These are phyloP conservation scores for Phengaris alcon DNA, from an alignment of 2,888 invertebrate genomes.

Conservation along the genomic window DNA sequence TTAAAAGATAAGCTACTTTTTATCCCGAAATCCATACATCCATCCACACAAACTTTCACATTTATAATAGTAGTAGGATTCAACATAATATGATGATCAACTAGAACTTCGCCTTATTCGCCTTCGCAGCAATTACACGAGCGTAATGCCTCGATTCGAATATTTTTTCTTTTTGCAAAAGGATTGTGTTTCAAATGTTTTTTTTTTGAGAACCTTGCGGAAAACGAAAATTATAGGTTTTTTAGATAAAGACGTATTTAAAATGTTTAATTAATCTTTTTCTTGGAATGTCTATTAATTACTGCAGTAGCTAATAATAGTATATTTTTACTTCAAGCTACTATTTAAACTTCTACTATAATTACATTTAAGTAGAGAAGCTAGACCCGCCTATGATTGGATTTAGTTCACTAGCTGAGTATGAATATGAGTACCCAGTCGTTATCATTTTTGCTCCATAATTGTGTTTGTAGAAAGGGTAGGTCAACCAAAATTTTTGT, in stretches of 20 bases:
- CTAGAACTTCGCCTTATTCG: slow-evolving; percentile 44
- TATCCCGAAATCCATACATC: too few relatives aligned
- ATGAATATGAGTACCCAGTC: too few relatives aligned
- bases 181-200: slow-evolving; percentile 23
- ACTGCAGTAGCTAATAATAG: neutral
- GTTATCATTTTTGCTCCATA: neutral
- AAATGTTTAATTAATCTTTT: slow-evolving; percentile 13
- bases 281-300: slow-evolving; percentile 8
- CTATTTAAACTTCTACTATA: neutral
- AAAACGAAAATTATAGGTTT: slow-evolving; percentile 17
- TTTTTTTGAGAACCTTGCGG: neutral
- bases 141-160: slow-evolving; percentile 34
- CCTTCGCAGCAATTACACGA: slow-evolving; percentile 41
- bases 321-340: neutral
- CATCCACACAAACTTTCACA: too few relatives aligned
- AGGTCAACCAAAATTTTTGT: too few relatives aligned
- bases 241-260: slow-evolving; percentile 8
- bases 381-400: neutral
- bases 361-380: neutral
- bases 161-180: slow-evolving; percentile 20
- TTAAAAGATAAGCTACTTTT: too few relatives aligned
- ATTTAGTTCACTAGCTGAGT: too few relatives aligned
- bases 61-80: too few relatives aligned
- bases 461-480: too few relatives aligned
- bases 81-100: neutral